Conservation (phyloP, 2,888 invertebrate genomes). For the Cyrtodaria siliqua region DNA sequence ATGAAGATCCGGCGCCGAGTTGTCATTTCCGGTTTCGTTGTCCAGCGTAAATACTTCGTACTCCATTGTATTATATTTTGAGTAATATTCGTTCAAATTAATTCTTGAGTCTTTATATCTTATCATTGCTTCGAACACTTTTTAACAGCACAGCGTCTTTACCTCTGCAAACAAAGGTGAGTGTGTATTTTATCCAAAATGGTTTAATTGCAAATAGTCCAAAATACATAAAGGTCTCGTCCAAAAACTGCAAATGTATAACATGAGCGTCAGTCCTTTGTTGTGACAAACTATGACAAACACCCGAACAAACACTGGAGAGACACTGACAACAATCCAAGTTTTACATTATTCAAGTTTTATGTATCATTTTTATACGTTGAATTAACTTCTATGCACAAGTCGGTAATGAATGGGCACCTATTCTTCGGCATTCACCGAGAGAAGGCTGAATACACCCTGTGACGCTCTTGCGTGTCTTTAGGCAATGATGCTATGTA, state of each 20-base stretch:
- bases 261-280: too few species aligned
- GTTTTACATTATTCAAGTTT: background rate
- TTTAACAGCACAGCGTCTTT: too few species aligned
- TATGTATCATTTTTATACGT: background rate
- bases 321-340: too few species aligned
- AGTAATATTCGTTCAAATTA: background rate
- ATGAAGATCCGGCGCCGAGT: conserved; percentile 22
- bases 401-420: background rate
- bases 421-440: background rate
- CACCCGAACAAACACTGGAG: too few species aligned
- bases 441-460: too few species aligned
- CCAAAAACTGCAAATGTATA: too few species aligned
- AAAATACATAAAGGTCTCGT: too few species aligned
- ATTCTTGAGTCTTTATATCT: conserved; percentile 8
- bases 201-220: too few species aligned
- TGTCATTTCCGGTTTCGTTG: conserved; percentile 27
- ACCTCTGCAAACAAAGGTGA: too few species aligned
- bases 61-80: background rate
- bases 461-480: background rate
- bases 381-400: background rate
- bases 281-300: too few species aligned
- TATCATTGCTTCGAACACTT: conserved; percentile 13
- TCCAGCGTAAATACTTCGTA: conserved; percentile 18
- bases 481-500: conserved; percentile 4
- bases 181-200: too few species aligned